Percentiles rank a stretch among this genome's conserved stretches.
These are phyloP conservation scores for Drosophila grimshawi DNA, from an alignment of 1,140 invertebrate species.

Conservation along the genomic window DNA sequence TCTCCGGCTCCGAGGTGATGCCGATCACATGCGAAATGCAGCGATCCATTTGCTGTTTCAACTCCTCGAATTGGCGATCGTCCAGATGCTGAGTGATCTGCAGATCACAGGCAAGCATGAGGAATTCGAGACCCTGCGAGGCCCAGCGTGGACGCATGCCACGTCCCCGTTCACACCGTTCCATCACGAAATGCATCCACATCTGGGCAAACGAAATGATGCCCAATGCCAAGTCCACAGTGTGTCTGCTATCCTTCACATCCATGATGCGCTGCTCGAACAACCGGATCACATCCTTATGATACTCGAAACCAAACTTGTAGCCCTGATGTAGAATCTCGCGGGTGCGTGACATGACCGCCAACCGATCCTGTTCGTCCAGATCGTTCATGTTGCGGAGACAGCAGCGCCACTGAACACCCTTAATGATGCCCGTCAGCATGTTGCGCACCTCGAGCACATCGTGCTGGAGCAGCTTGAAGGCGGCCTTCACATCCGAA, in stretches of 20 bases:
- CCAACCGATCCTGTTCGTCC: conserved; percentile 86
- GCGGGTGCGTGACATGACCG: conserved; percentile 87
- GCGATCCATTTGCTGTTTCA: conserved; percentile 89
- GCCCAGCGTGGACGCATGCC: conserved; percentile 94
- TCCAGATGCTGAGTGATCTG: conserved; percentile 90
- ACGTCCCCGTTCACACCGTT: conserved; percentile 92
- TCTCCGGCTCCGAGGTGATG: conserved; percentile 85
- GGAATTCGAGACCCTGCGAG: conserved; percentile 93
- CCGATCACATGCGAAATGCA: conserved; percentile 94
- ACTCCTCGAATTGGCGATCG: conserved; percentile 91
- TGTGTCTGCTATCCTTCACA: conserved; percentile 69
- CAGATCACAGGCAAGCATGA: conserved; percentile 93
- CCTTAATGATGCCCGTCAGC: conserved; percentile 87
- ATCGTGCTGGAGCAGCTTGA: conserved; percentile 88
- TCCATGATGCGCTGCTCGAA: conserved; percentile 82
- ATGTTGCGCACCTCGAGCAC: conserved; percentile 87
- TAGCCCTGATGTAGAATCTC: conserved; percentile 94
- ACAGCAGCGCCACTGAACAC: conserved; percentile 88
- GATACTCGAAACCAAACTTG: conserved; percentile 95
- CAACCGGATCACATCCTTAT: conserved; percentile 91
- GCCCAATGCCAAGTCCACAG: conserved; percentile 79
- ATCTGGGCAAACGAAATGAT: conserved; percentile 91
- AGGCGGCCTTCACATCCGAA: conserved; percentile 86
- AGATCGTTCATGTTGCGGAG: conserved; percentile 82
- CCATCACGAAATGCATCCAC: conserved; percentile 95